phyloP scores from a whole-genome alignment of 1,140 invertebrate genomes.

The Akabosia matsudoensis region DNA sequence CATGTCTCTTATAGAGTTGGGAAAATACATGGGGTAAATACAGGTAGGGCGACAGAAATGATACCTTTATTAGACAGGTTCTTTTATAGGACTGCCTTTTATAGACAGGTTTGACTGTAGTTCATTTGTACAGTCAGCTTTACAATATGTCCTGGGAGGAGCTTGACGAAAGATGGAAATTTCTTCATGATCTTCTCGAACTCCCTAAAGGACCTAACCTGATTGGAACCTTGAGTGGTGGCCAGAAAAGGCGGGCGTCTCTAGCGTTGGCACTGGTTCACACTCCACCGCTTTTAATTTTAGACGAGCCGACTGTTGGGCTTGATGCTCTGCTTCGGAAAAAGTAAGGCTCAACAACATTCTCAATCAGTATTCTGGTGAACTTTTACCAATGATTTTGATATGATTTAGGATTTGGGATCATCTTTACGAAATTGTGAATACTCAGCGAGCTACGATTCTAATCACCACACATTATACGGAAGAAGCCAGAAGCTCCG shows the following conservation, averaged over 20 bases:
- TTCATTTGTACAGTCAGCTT: no score
- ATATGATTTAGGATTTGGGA: constrained; percentile 57
- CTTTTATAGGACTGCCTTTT: no score
- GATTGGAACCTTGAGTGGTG: constrained; percentile 79
- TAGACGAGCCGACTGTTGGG: constrained; percentile 58
- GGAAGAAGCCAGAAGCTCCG: constrained; percentile 83
- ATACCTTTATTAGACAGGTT: no score
- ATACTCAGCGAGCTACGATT: constrained; percentile 57
- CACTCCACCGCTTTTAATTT: constrained; percentile 54
- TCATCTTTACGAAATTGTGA: constrained; percentile 55
- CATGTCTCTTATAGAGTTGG: no score
- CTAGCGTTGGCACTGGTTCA: constrained; percentile 55
- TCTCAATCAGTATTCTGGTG: not conserved
- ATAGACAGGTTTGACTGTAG: no score
- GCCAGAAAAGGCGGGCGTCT: constrained; percentile 54
- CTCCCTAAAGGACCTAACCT: constrained; percentile 76
- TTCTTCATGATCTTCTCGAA: constrained; percentile 84
- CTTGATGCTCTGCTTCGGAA: constrained; percentile 57
- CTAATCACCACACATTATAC: constrained; percentile 94
- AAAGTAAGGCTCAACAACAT: no score
- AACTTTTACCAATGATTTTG: not conserved
- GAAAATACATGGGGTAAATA: no score
- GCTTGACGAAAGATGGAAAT: constrained; percentile 75
- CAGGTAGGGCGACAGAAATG: no score
- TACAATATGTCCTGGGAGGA: constrained; percentile 80